phyloP scores from a whole-genome alignment of 1,140 invertebrate genomes.

The Drosophila lacteicornis region DNA sequence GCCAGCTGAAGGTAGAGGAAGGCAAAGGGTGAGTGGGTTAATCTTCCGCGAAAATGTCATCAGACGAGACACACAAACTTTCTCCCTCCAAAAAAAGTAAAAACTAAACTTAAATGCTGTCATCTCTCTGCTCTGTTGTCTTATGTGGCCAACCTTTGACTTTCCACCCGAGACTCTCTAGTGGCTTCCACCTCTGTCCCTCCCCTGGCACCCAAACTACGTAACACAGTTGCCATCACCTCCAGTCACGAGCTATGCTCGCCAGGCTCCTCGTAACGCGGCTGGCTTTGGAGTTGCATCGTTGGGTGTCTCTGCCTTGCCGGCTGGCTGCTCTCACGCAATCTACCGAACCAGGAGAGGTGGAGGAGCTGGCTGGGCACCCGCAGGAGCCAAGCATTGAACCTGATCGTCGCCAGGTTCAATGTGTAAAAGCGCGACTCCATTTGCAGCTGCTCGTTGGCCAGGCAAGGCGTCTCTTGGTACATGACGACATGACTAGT shows the following conservation, averaged over 20 bases:
- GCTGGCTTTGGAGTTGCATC: constrained; percentile 28
- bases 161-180: constrained; percentile 29
- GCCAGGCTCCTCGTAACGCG: constrained; percentile 44
- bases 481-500: constrained; percentile 2
- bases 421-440: constrained; percentile 46
- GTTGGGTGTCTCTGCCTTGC: constrained; percentile 40
- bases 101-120: constrained; percentile 33
- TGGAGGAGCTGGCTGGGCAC: not conserved
- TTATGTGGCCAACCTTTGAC: constrained; percentile 46
- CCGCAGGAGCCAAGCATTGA: constrained; percentile 59
- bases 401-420: constrained; percentile 64
- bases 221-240: constrained; percentile 49
- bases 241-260: constrained; percentile 37
- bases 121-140: constrained; percentile 29
- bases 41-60: constrained; percentile 55
- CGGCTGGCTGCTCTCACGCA: constrained; percentile 61
- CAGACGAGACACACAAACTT: constrained; percentile 41
- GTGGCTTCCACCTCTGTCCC: constrained; percentile 35
- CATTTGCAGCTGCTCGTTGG: constrained; percentile 21
- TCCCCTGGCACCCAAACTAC: constrained; percentile 31
- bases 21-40: constrained; percentile 37
- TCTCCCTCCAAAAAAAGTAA: constrained; percentile 16
- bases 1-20: constrained; percentile 30
- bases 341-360: constrained; percentile 24
- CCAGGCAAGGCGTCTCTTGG: not conserved